Conservation (phyloP, 2,888 invertebrate species). For the Rhimphoctona megacephalus region DNA sequence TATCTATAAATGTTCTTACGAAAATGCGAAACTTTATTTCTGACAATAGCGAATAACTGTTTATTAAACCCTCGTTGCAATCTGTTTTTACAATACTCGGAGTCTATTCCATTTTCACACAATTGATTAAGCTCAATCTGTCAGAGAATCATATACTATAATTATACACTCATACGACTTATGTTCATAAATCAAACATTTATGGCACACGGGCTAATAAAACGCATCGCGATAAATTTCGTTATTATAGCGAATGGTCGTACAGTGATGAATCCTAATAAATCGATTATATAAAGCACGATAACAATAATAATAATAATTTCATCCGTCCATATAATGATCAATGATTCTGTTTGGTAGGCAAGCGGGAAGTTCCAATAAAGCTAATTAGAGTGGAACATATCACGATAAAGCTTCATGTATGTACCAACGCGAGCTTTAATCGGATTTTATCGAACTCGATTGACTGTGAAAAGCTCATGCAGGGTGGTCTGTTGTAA, state of each 20-base stretch:
- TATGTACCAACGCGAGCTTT: constrained; percentile 35
- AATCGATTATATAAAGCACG: not conserved
- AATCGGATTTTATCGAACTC: constrained; percentile 57
- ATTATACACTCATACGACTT: not conserved
- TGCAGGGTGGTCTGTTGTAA: constrained; percentile 17
- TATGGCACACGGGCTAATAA: not conserved
- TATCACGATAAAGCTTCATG: constrained; percentile 48
- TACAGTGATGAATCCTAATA: not conserved
- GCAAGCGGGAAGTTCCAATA: constrained; percentile 1
- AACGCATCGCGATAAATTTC: not conserved
- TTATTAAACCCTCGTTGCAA: too few relatives aligned
- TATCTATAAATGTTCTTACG: too few relatives aligned
- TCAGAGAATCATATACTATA: too few relatives aligned
- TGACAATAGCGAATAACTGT: too few relatives aligned
- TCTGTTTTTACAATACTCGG: too few relatives aligned
- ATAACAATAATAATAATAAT: constrained; percentile 25
- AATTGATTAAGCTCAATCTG: not conserved
- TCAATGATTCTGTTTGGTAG: constrained; percentile 10
- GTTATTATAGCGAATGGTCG: not conserved
- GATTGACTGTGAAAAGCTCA: constrained; percentile 62
- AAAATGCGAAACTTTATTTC: too few relatives aligned
- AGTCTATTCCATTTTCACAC: not conserved
- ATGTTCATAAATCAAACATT: not conserved
- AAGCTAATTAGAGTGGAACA: constrained; percentile 64
- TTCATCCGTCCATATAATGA: constrained; percentile 27